These are phyloP conservation scores for Sclerurus mexicanus DNA, from an alignment of 2,113 vertebrate genomes.

Conservation along the genomic window DNA sequence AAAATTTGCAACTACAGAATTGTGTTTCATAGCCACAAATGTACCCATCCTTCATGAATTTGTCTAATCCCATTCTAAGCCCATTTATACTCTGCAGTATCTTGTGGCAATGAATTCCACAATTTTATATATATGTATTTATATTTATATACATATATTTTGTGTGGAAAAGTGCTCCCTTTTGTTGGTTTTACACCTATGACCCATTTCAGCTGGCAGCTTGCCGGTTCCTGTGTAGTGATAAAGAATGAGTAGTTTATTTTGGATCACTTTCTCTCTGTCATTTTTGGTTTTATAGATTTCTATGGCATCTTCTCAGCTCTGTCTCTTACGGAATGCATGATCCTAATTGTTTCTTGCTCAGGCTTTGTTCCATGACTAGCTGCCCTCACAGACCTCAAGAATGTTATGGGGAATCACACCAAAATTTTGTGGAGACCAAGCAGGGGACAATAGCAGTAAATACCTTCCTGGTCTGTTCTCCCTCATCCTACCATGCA, in stretches of 20 bases:
- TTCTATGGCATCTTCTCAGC: neutral
- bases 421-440: neutral
- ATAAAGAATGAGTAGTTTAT: neutral
- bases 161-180: neutral
- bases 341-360: neutral
- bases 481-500: neutral
- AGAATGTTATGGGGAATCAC: neutral
- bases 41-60: slow-evolving; percentile 5
- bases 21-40: slow-evolving; percentile 1
- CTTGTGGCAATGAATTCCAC: neutral
- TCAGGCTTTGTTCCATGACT: neutral
- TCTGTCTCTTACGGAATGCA: neutral
- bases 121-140: neutral
- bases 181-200: slow-evolving; percentile 45
- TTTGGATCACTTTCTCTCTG: neutral
- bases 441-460: neutral
- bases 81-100: neutral
- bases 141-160: neutral
- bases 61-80: slow-evolving; percentile 18
- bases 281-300: neutral
- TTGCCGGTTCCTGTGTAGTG: neutral
- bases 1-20: slow-evolving; percentile 19
- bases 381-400: neutral
- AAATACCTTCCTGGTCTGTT: neutral
- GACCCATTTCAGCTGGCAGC: slow-evolving; percentile 18